Evolutionary conservation across 2,113 vertebrate genomes (phyloP), one percentile per base, ranked within the genome.

Genomic region (Cavia aperea): DNA sequence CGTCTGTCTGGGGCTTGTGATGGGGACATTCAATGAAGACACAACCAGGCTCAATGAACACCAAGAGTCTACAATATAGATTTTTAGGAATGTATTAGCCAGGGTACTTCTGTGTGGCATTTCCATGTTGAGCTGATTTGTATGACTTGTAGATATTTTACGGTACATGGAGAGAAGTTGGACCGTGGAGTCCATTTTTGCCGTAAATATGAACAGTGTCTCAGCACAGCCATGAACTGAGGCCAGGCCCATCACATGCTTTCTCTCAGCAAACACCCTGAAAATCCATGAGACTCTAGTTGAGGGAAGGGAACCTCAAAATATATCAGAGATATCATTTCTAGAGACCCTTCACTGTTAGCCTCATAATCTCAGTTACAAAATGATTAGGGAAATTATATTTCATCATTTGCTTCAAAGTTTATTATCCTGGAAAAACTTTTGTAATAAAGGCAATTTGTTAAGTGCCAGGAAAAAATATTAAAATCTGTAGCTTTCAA

Each of bases 341-440:
- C 31, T 63, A 39, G 39, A 88, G 49, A 62, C 29, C 60, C 9
- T 16, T 75, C 29, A 4, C 33, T 21, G 39, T 19, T 33, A 78
- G 23, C 43, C 65, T 31, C 39, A 43, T 46, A 46, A 66, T 9
- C 65, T 12, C 15, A 21, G 46, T 72, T 66, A 89, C 68, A 49
- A 88, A 86, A 62, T 87, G 58, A 81, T 65, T 51, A 24, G 23
- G 60, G 14, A 62, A 73, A 39, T 26, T 11, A 18, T 31, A 82
- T 66, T 12, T 23, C 4, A 36, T 75, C 26, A 78, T 95, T 78
- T 72, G 18, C 19, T 90, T 54, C 49, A 56, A 1, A 63, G 31
- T 84, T 18, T 78, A 12, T 96, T 86, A 90, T 29, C n/a, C 77
- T 82, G 31, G 81, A 58, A 81, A 94, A 93, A 84, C 33, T 94